phyloP scores from a whole-genome alignment of 1,140 invertebrate species.

The Cyrtorhinus lividipennis region DNA sequence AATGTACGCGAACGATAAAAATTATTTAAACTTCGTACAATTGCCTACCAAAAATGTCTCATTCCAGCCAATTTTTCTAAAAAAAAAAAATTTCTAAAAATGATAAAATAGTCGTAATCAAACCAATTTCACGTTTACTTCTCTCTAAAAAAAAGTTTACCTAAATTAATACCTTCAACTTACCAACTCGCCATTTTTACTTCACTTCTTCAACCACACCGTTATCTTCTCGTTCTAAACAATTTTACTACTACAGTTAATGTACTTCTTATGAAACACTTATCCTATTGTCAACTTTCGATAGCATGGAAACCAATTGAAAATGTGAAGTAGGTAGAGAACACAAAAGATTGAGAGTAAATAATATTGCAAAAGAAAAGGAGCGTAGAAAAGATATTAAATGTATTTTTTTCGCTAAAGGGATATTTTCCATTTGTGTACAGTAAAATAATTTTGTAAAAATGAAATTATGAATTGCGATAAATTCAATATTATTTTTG shows the following conservation, averaged over 20 bases:
- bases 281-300: neutral
- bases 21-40: no score
- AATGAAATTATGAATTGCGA: slow-evolving; percentile 6
- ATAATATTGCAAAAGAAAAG: neutral
- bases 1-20: no score
- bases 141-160: no score
- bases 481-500: slow-evolving; percentile 10
- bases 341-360: neutral
- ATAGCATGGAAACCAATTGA: neutral
- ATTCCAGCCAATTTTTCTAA: neutral
- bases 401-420: slow-evolving; percentile 9
- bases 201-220: neutral
- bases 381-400: slow-evolving; percentile 8
- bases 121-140: no score
- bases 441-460: slow-evolving; percentile 9
- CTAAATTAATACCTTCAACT: no score
- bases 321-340: neutral
- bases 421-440: slow-evolving; percentile 10
- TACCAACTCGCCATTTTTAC: slow-evolving; percentile 1
- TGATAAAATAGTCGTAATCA: no score
- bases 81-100: no score
- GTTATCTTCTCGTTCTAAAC: neutral
- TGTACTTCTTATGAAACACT: neutral
- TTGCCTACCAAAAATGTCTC: neutral
- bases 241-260: neutral